Conservation (phyloP, 1,140 invertebrate species). For the Catajapyx aquilonaris region DNA sequence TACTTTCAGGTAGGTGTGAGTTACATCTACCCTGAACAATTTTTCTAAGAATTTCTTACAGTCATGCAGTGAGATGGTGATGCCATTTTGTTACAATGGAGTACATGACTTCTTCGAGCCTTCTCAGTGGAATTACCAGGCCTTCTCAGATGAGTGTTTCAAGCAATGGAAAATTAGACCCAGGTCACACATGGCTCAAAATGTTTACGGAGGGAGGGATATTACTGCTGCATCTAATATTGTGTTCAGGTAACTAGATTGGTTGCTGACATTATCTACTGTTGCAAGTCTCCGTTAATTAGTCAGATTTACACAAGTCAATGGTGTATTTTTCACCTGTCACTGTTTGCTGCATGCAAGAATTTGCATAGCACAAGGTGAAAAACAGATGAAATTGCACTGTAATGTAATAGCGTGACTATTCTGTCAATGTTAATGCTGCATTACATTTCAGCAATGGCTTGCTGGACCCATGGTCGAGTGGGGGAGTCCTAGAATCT, state of each 20-base stretch:
- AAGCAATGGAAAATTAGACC: slow-evolving; percentile 45
- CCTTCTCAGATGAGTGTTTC: slow-evolving; percentile 39
- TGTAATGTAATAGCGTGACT: not conserved
- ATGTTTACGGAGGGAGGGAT: slow-evolving; percentile 61
- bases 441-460: slow-evolving; percentile 46
- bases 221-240: slow-evolving; percentile 51
- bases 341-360: not conserved
- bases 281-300: not conserved
- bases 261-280: not conserved
- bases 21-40: no score
- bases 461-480: slow-evolving; percentile 77
- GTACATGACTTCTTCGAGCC: slow-evolving; percentile 65
- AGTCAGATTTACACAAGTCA: not conserved
- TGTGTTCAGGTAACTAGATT: slow-evolving; percentile 51
- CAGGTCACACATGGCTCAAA: slow-evolving; percentile 35
- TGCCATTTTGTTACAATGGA: slow-evolving; percentile 69
- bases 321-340: not conserved
- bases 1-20: slow-evolving; percentile 37
- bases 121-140: slow-evolving; percentile 45
- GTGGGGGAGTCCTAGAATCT: slow-evolving; percentile 61
- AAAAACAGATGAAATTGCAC: not conserved
- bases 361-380: slow-evolving; percentile 1
- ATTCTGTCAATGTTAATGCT: not conserved
- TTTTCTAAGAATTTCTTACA: slow-evolving; percentile 31
- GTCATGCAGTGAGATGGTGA: slow-evolving; percentile 89